Evolutionary conservation across 2,888 invertebrate species (phyloP).

Genomic region (Drosophila mercatorum): DNA sequence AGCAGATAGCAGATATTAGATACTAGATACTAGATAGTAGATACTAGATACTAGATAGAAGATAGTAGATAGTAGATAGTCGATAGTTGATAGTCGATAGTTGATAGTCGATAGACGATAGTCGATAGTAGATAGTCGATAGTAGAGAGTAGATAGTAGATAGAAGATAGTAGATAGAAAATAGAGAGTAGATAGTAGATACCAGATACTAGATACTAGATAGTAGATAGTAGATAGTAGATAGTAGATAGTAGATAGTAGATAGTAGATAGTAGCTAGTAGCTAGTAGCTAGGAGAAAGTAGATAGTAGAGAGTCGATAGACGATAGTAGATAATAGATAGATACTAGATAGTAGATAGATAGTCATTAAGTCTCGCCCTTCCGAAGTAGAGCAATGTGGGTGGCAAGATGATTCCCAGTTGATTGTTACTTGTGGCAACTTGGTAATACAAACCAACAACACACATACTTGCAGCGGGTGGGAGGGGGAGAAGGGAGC

Average conservation of each 20-base stretch:
- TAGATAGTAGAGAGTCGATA: neutral
- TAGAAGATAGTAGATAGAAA: neutral
- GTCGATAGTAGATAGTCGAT: no score
- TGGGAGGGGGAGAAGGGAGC: neutral
- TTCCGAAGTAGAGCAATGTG: neutral
- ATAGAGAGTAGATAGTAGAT: neutral
- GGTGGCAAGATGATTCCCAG: constrained; percentile 4
- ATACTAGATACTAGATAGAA: neutral
- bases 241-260: neutral
- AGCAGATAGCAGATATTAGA: neutral
- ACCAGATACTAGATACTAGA: neutral
- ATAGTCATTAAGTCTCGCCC: neutral
- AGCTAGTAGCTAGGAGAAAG: neutral
- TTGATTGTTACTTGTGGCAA: constrained; percentile 34
- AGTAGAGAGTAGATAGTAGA: neutral
- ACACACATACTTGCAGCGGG: constrained; percentile 2
- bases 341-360: neutral
- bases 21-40: neutral
- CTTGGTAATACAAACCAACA: constrained; percentile 18
- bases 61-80: no score
- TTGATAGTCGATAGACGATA: neutral
- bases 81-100: neutral
- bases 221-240: neutral
- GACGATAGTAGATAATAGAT: neutral
- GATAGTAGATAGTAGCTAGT: neutral